Conservation (phyloP, 2,113 vertebrate genomes). For the Tupaia chinensis region DNA sequence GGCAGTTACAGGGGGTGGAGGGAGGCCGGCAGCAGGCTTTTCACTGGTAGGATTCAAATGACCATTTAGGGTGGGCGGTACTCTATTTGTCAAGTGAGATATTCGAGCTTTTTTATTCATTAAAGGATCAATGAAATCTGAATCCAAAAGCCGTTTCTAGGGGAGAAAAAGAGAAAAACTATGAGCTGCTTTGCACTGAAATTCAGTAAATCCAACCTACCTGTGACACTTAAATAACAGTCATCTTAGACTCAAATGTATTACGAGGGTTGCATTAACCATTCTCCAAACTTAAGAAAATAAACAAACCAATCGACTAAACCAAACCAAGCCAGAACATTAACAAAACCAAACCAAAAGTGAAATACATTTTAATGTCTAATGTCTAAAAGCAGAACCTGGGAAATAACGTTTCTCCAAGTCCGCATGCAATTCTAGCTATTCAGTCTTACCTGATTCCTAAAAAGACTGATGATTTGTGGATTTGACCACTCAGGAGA, state of each 20-base stretch:
- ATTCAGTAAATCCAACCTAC: not conserved
- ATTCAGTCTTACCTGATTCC: not conserved
- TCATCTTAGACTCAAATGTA: not conserved
- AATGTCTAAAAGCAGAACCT: conserved; percentile 32
- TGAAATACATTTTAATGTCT: conserved; percentile 8
- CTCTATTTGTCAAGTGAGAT: conserved; percentile 90
- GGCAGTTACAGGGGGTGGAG: conserved; percentile 82
- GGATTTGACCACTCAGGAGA: not conserved
- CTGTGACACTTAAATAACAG: not conserved
- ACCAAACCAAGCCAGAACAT: not conserved
- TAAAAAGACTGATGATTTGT: conserved; percentile 8
- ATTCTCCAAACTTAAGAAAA: conserved; percentile 35
- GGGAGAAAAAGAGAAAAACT: not conserved
- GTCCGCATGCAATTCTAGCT: not conserved
- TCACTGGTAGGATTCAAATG: conserved; percentile 80
- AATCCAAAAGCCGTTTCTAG: conserved; percentile 89
- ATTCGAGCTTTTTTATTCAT: conserved; percentile 92
- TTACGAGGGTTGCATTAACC: not conserved
- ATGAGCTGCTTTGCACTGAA: conserved; percentile 1
- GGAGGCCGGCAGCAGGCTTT: conserved; percentile 80
- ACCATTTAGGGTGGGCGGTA: conserved; percentile 83
- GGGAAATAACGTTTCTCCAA: conserved; percentile 16
- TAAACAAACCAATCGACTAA: not conserved
- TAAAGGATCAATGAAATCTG: conserved; percentile 90
- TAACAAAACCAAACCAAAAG: not conserved